phyloP scores from a whole-genome alignment of 2,888 invertebrate genomes.

The Mimas tiliae region DNA sequence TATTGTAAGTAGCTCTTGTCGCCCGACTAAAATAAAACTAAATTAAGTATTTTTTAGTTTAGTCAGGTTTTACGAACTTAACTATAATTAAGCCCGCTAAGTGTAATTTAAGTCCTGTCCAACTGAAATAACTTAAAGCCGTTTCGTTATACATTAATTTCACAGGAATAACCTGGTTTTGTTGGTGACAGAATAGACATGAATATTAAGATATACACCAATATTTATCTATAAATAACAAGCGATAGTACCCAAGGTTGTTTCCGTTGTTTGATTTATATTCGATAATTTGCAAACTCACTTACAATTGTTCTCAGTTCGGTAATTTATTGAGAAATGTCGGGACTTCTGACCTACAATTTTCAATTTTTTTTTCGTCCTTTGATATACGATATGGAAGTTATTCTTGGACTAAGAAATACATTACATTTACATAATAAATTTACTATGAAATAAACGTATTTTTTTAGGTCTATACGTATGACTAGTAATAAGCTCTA shows the following conservation, averaged over 20 bases:
- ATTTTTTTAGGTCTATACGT: not conserved
- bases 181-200: too few species aligned
- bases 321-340: not conserved
- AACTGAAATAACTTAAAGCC: too few species aligned
- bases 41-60: too few species aligned
- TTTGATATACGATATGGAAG: not conserved
- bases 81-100: too few species aligned
- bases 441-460: not conserved
- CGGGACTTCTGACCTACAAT: not conserved
- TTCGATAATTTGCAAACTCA: conserved; percentile 8
- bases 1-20: too few species aligned
- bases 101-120: too few species aligned
- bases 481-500: too few species aligned
- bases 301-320: not conserved
- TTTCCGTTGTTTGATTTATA: conserved; percentile 4
- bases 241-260: not conserved
- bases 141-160: too few species aligned
- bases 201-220: not conserved
- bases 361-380: not conserved
- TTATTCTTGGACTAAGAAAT: not conserved
- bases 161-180: too few species aligned
- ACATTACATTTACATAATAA: conserved; percentile 1
- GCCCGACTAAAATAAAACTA: too few species aligned
- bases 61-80: too few species aligned
- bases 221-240: not conserved